Evolutionary conservation across 1,140 invertebrate species (phyloP).

Genomic region (Helicorthomorpha holstii): DNA sequence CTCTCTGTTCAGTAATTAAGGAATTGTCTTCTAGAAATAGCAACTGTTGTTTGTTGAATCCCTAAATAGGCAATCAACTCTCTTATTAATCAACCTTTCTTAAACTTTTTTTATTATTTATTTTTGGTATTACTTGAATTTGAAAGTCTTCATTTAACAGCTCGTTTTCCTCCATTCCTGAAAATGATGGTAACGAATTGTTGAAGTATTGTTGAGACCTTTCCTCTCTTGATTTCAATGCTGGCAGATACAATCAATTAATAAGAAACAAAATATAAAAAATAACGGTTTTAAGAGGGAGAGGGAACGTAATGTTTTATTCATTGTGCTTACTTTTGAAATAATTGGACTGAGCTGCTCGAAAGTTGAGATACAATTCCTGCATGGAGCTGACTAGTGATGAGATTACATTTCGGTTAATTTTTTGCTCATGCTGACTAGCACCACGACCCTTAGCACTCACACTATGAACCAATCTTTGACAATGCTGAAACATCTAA

Average conservation of each 20-base stretch:
- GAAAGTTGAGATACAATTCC: slow-evolving; percentile 62
- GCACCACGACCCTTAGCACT: slow-evolving; percentile 28
- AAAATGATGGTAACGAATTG: slow-evolving; percentile 10
- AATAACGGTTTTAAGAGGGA: no score
- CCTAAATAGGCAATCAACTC: slow-evolving; percentile 22
- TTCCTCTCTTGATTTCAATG: slow-evolving; percentile 73
- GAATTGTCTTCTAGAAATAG: slow-evolving; percentile 70
- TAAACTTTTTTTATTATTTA: background rate
- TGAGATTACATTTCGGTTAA: slow-evolving; percentile 63
- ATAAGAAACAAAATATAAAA: background rate
- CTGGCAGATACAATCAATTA: slow-evolving; percentile 23
- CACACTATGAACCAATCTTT: slow-evolving; percentile 64
- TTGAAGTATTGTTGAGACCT: slow-evolving; percentile 70
- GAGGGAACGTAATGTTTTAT: no score
- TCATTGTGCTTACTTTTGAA: slow-evolving; percentile 44
- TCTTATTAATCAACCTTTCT: no score
- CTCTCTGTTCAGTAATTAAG: slow-evolving; percentile 52
- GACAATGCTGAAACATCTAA: slow-evolving; percentile 53
- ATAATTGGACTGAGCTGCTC: slow-evolving; percentile 66
- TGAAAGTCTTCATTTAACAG: slow-evolving; percentile 12
- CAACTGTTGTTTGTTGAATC: slow-evolving; percentile 36
- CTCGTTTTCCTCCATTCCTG: background rate
- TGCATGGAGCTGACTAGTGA: slow-evolving; percentile 64
- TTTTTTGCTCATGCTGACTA: slow-evolving; percentile 41
- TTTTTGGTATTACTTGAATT: no score